Base-by-base conservation (phyloP, 1,140 invertebrate species). In the Rhagoletis pomonella region DNA sequence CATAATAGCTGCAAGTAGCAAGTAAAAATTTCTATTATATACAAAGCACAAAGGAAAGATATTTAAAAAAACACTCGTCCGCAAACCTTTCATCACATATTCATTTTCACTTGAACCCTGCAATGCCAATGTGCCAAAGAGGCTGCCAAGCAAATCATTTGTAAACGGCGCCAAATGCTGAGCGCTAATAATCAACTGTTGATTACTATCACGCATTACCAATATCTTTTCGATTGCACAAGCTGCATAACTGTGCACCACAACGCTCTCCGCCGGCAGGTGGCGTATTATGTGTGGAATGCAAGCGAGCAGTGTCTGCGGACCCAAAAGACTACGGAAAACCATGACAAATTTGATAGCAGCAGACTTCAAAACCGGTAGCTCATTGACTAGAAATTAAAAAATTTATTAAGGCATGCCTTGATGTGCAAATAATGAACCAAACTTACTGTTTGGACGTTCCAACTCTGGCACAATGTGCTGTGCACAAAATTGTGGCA, bases 271-370 rank as follows among this genome's bases (percentile, higher is more conserved):
- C 1, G 95, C 95, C 44, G 95, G 93, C 81, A 98, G 94, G 90
- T 97, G 96, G 60, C 94, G 94, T n/a, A 95, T 94, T 87, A 99
- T 92, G 88, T 96, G 94, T 0, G 98, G 97, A 62, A 99, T 91
- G 77, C 95, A 95, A 5, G 95, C 94, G 64, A 97, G 90, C 3
- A 98, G 93, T 47, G 97, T 94, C 88, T 98, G 96, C 59, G 94
- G 95, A 0, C 98, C 97, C 84, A 99, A 94, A 88, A 99, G 95
- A 90, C 97, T 97, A 87, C 99, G 95, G 93, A 99, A 99, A 14
- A 97, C 98, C 96, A 99, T 98, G 10, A 99, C 93, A 93, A 98
- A 99, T 93, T 99, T 99, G 39, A 99, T 97, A 9, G 97, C 96
- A 94, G 99, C 98, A 0, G 98, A 98, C 94, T 99, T 99, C 19